Conservation (phyloP, 2,888 invertebrate genomes). For the Drosophila monieri region DNA sequence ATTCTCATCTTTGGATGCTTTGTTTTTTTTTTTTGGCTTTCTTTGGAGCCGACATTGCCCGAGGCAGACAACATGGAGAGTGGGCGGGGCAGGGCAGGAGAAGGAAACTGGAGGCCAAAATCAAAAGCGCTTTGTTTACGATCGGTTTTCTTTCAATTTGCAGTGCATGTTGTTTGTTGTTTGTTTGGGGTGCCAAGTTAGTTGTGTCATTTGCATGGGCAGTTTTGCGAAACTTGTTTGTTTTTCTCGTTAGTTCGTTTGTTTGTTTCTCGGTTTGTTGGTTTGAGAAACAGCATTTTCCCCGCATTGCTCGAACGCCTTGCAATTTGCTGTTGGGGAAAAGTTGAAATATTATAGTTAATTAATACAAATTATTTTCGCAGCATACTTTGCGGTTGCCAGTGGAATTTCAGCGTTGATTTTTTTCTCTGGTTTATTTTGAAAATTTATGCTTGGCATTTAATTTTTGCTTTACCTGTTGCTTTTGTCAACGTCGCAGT, state of each 20-base stretch:
- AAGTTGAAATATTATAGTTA: conserved; percentile 28
- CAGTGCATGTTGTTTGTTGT: conserved; percentile 32
- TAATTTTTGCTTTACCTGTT: conserved; percentile 47
- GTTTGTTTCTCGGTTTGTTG: conserved; percentile 14
- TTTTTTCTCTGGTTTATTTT: conserved; percentile 9
- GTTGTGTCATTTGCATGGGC: conserved; percentile 36
- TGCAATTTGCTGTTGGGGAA: conserved; percentile 29
- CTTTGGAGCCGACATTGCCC: conserved; percentile 26
- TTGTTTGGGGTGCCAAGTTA: conserved; percentile 17
- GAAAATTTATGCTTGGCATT: conserved; percentile 42
- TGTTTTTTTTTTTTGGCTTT: conserved; percentile 63
- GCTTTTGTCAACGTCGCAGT: conserved; percentile 70
- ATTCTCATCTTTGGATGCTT: conserved; percentile 13
- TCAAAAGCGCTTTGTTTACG: conserved; percentile 31
- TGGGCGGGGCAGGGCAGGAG: conserved; percentile 9
- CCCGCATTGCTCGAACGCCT: conserved; percentile 27
- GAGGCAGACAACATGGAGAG: neutral
- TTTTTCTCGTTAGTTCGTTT: conserved; percentile 9
- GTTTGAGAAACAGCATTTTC: conserved; percentile 25
- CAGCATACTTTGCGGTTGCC: conserved; percentile 71
- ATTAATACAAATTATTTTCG: conserved; percentile 35
- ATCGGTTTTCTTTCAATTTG: conserved; percentile 41
- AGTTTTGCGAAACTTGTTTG: conserved; percentile 47
- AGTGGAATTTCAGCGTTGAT: conserved; percentile 29
- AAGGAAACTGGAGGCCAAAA: conserved; percentile 8